Percentiles rank a stretch among this genome's conserved stretches.
Evolutionary conservation across 1,140 invertebrate genomes (phyloP).

Genomic region (Mylabris phalerata): DNA sequence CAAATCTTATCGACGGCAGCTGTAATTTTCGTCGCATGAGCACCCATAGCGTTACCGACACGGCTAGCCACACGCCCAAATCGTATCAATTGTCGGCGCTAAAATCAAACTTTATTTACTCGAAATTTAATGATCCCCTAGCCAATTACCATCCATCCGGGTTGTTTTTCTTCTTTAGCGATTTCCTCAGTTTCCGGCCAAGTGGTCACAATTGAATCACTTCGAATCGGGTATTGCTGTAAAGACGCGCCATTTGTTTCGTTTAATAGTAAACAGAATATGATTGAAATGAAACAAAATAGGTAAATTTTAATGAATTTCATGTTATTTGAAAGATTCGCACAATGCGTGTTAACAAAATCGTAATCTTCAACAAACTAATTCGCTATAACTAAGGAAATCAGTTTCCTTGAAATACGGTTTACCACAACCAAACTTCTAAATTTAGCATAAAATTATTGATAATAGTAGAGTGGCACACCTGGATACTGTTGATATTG

Average conservation of each 20-base stretch:
- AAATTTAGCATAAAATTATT: too few species aligned
- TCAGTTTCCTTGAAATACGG: slow-evolving; percentile 2
- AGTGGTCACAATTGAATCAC: slow-evolving; percentile 18
- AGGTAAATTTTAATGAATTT: not conserved
- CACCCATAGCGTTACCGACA: slow-evolving; percentile 36
- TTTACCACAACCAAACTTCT: slow-evolving; percentile 1
- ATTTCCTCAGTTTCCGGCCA: not conserved
- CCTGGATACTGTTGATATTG: not conserved
- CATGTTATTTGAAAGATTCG: not conserved
- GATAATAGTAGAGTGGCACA: too few species aligned
- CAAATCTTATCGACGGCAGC: slow-evolving; percentile 39
- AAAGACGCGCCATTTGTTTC: not conserved
- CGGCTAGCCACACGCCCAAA: slow-evolving; percentile 36
- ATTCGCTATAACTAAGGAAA: not conserved
- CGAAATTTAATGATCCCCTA: too few species aligned
- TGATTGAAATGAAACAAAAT: not conserved
- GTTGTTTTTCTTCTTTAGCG: slow-evolving; percentile 15
- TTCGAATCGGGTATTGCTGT: slow-evolving; percentile 5
- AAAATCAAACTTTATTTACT: slow-evolving; percentile 18
- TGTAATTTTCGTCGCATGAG: slow-evolving; percentile 31
- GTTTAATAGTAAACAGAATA: not conserved
- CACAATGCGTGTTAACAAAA: too few species aligned
- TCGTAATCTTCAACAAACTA: too few species aligned
- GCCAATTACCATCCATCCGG: slow-evolving; percentile 20
- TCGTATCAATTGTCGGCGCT: slow-evolving; percentile 34